phyloP scores from a whole-genome alignment of 2,888 invertebrate genomes.

The Plebejus argus region DNA sequence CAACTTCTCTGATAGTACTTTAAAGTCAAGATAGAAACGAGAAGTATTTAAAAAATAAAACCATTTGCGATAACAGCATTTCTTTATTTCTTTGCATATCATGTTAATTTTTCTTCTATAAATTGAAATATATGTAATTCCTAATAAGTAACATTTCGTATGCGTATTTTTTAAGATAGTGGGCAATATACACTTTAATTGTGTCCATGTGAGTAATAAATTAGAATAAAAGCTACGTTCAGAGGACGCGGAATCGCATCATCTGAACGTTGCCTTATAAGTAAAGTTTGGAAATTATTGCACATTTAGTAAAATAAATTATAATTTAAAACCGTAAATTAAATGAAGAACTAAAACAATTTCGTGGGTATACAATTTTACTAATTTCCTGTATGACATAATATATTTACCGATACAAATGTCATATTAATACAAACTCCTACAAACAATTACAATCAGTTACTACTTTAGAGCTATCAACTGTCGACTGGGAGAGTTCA shows the following conservation, averaged over 20 bases:
- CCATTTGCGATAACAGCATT: slow-evolving; percentile 31
- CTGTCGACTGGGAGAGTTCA: background rate
- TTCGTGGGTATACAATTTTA: background rate
- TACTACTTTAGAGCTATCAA: background rate
- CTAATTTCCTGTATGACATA: background rate
- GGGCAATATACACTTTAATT: slow-evolving; percentile 21
- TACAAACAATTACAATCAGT: background rate
- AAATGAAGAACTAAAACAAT: background rate
- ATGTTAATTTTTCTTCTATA: slow-evolving; percentile 29
- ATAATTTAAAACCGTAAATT: background rate
- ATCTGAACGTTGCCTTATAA: background rate
- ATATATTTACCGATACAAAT: background rate
- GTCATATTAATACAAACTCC: background rate
- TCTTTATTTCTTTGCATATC: slow-evolving; percentile 33
- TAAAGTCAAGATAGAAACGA: background rate
- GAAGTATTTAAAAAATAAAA: slow-evolving; percentile 7
- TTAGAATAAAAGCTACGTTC: background rate
- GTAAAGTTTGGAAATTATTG: background rate
- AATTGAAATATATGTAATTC: slow-evolving; percentile 17
- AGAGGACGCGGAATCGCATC: background rate
- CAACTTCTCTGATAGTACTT: background rate
- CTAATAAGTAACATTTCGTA: slow-evolving; percentile 32
- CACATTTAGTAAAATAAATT: background rate
- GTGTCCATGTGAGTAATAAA: background rate
- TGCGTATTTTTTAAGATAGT: slow-evolving; percentile 23